Evolutionary conservation across 2,113 vertebrate genomes (phyloP).

Genomic region (Burhinus bistriatus): DNA sequence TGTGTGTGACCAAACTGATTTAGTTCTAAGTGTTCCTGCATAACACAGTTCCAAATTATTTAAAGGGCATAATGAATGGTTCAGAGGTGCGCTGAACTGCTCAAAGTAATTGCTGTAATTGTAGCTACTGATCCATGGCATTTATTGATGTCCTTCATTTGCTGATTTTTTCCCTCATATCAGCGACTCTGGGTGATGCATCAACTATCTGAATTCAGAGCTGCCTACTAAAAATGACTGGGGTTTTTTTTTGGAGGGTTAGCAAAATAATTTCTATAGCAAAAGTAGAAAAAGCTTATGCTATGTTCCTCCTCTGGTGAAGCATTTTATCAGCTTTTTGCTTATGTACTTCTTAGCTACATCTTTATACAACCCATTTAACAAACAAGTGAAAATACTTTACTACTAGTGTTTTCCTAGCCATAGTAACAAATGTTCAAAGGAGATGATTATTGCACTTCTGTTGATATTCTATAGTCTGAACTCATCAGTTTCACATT

Average conservation of each 20-base stretch:
- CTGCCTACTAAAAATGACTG: neutral
- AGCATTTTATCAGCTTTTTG: neutral
- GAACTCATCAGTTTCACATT: neutral
- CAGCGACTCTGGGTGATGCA: neutral
- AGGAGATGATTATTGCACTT: neutral
- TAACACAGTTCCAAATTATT: neutral
- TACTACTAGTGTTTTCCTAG: neutral
- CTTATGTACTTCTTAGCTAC: neutral
- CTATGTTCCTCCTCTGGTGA: neutral
- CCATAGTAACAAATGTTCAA: neutral
- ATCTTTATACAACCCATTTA: neutral
- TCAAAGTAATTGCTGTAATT: neutral
- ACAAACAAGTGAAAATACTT: neutral
- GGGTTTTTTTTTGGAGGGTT: accelerated
- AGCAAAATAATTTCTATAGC: neutral
- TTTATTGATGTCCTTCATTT: neutral
- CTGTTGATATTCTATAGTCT: neutral
- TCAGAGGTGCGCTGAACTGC: neutral
- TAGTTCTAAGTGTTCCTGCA: neutral
- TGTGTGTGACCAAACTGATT: neutral
- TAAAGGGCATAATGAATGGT: neutral
- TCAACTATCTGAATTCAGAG: neutral
- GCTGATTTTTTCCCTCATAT: neutral
- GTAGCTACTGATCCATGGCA: neutral
- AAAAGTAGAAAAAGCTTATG: neutral